Base-by-base conservation (phyloP, 1,140 invertebrate genomes). In the Coptotermes formosanus region DNA sequence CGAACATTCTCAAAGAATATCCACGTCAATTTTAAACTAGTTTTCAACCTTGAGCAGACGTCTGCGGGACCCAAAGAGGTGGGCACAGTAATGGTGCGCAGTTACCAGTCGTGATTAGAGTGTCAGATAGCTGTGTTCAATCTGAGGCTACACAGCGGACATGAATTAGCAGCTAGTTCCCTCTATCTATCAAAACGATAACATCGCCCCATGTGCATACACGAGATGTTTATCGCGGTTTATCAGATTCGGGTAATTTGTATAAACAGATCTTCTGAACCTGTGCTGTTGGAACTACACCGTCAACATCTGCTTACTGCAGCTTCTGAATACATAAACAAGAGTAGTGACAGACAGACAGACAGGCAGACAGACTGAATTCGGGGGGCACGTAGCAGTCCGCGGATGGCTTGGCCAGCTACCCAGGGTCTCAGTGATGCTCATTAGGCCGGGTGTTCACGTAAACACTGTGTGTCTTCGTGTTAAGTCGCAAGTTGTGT, bases 221-320 rank as follows among this genome's bases (percentile, higher is more conserved):
- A n/a, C 3, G 25, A 69, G 64, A 30, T 69, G n/a, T 25, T 69
- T 69, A 69, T 69, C 64, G n/a, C 7, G n/a, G 64, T 69, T 69
- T 69, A n/a, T 69, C 64, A 69, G 64, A n/a, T 69, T 69, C 64
- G 64, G 64, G 25, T 69, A 69, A 69, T 69, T 69, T 69, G 64
- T 69, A 64, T 64, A 64, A 64, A 64, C 19, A 64, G 59, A 11
- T 64, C 59, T 64, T 64, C 59, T 64, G 7, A 11, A 69, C 64
- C n/a, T 69, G n/a, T n/a, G n/a, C 3, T 69, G 64, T 21, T 25
- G 9, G 14, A 6, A 8, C 21, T 69, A 69, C 64, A 25, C 64
- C n/a, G 64, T 69, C n/a, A 69, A 69, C 3, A 69, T 30, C 59
- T 64, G 45, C 45, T 48, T 48, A 48, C 45, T 48, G 6, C 6